Base-by-base conservation (phyloP, 1,140 invertebrate species). In the Notospermus geniculatus region DNA sequence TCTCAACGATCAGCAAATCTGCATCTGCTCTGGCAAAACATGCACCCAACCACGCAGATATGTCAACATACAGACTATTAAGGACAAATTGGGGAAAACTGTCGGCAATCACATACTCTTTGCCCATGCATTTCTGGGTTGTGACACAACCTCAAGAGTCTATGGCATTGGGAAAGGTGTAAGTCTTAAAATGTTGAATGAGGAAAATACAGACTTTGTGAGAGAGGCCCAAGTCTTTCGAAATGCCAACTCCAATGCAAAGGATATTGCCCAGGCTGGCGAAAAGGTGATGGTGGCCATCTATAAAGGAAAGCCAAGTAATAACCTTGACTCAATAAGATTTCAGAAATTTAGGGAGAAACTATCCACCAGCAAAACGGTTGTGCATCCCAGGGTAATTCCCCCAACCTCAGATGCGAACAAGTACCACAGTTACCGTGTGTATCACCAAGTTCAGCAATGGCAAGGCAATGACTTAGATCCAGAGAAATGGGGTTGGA, bases 1-100 rank as follows among this genome's bases (percentile, higher is more conserved):
- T 66, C 13, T 56, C 27, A 1, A 60, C 64, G 56, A 69, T 69
- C 4, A 66, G 46, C 7, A 57, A 23, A 57, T 69, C 67, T 23
- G 64, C 67, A 62, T 69, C 64, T 9, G 15, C 60, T n/a, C n/a
- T n/a, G 55, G 62, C 50, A 56, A 54, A 45, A 17, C 5, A 2
- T 32, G 5, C 25, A 27, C 36, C 15, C 36, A 46, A 50, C 41
- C 57, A 30, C 15, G 39, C 11, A 36, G 25, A 30, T 54, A 11
- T 46, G n/a, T 46, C 46, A 39, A 53, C 45, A 54, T 54, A 22
- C 4, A 4, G 4, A 4, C 4, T 29, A 2, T 15, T 17, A 22
- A 29, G 25, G 9, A n/a, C 22, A 4, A 19, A 0, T 25, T 63
- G 1, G 60, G 57, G 17, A 5, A 36, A 4, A 13, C 39, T 19